Conservation (phyloP, 2,797 vertebrate genomes). For the Harpagifer antarcticus region DNA sequence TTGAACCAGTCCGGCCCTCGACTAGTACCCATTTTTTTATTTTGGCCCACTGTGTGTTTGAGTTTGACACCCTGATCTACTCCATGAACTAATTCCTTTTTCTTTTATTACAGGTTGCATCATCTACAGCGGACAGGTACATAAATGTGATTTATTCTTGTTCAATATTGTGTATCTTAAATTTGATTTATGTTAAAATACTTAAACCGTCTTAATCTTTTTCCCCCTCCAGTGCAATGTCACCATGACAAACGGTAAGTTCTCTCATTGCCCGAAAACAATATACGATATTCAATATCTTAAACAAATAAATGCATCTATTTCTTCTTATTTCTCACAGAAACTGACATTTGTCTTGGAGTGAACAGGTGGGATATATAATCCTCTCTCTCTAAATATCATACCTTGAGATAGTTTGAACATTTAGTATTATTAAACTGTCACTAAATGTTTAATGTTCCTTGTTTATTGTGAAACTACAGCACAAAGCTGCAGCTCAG, state of each 20-base stretch:
- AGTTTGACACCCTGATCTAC: neutral
- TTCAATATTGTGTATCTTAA: neutral
- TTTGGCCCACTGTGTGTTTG: too few relatives aligned
- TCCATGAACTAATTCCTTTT: neutral
- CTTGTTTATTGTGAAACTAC: slow-evolving; percentile 2
- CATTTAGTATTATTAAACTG: neutral
- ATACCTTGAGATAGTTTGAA: neutral
- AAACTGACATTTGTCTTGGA: slow-evolving; percentile 61
- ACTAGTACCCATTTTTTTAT: too few relatives aligned
- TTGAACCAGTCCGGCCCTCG: too few relatives aligned
- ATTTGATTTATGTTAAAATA: neutral
- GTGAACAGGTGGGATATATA: slow-evolving; percentile 75
- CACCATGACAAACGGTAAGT: slow-evolving; percentile 70
- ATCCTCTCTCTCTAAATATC: neutral
- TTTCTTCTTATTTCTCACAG: slow-evolving; percentile 47
- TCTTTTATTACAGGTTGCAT: slow-evolving; percentile 70
- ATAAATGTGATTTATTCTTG: neutral
- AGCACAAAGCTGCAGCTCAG: slow-evolving; percentile 67
- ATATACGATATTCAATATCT: neutral
- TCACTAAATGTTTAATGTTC: neutral
- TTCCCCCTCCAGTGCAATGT: slow-evolving; percentile 65
- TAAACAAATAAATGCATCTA: neutral
- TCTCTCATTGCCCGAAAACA: neutral
- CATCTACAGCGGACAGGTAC: slow-evolving; percentile 74
- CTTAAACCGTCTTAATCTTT: slow-evolving; percentile 13